Base-by-base conservation (phyloP, 2,888 invertebrate species). In the Tridacna gigas region DNA sequence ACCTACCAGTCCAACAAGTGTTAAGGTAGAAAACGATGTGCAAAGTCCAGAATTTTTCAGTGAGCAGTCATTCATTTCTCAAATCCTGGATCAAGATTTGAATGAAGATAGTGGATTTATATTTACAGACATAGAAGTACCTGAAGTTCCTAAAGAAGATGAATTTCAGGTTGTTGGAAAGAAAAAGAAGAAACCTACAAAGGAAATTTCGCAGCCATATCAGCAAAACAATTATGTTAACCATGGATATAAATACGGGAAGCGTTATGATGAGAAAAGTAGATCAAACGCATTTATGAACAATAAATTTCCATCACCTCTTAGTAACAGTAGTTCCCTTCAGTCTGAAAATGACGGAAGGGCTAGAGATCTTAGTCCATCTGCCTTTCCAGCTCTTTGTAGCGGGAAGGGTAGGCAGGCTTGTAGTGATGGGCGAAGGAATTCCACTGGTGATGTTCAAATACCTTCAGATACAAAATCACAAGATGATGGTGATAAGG, bases 401-500 rank as follows among this genome's bases (percentile, higher is more conserved):
- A 89, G 84, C 75, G 75, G 86, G 45, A 89, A 89, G 71, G 84
- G 86, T 2, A 82, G 86, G 71, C 83, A 88, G 25, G 79, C 87
- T 71, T 76, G 87, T 45, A 75, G 84, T 48, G 92, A 93, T 20
- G 90, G 88, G 15, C 86, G 92, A 15, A 81, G 92, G 22, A 92
- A 91, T 75, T 92, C 92, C 37, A 90, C 91, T 74, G 93, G 92
- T 67, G 92, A 92, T 85, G 89, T 92, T 73, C 89, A 89, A 51
- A 89, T 89, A 45, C 85, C 77, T 74, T 83, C 87, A 61, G 90
- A 88, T 60, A 74, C 90, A n/a, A 89, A 88, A 84, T 78, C 86
- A 73, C 91, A 89, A 48, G 90, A 92, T 81, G 93, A 93, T 84
- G 93, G 93, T 89, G 93, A 93, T 82, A 88, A 91, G 60, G 93